phyloP scores from a whole-genome alignment of 2,888 invertebrate genomes.

The Ichneumon xanthorius region DNA sequence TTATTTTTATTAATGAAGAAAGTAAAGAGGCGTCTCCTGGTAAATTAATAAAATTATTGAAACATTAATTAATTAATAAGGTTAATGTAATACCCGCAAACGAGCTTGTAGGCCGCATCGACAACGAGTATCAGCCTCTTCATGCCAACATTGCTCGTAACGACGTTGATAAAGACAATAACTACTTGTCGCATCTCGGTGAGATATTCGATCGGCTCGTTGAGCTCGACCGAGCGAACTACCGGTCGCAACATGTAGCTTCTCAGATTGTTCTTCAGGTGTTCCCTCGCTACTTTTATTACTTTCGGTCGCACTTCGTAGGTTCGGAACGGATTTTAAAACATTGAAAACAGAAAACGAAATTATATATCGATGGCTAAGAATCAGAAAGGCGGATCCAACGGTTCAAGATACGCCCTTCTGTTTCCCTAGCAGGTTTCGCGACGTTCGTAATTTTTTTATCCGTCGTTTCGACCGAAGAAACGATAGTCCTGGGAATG shows the following conservation, averaged over 20 bases:
- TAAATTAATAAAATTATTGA: too few relatives aligned
- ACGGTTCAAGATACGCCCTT: too few relatives aligned
- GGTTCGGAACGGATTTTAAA: background rate
- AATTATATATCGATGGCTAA: background rate
- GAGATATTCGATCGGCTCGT: conserved; percentile 90
- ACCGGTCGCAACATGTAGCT: conserved; percentile 88
- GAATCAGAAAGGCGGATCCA: too few relatives aligned
- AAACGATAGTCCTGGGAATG: too few relatives aligned
- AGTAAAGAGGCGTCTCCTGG: background rate
- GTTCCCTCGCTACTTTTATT: conserved; percentile 82
- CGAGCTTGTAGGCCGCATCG: conserved; percentile 85
- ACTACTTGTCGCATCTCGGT: conserved; percentile 91
- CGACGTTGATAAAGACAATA: conserved; percentile 89
- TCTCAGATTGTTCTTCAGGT: conserved; percentile 85
- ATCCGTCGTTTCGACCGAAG: too few relatives aligned
- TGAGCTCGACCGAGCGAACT: conserved; percentile 87
- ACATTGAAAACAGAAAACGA: background rate
- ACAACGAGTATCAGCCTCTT: conserved; percentile 85
- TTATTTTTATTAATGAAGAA: too few relatives aligned
- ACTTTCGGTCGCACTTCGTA: conserved; percentile 85
- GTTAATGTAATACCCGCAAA: conserved; percentile 83
- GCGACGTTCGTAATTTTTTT: too few relatives aligned
- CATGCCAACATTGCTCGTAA: conserved; percentile 84
- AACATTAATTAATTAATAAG: too few relatives aligned
- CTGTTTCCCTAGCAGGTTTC: too few relatives aligned